Conservation (phyloP, 1,140 invertebrate genomes). For the Drosophila rhopaloa region DNA sequence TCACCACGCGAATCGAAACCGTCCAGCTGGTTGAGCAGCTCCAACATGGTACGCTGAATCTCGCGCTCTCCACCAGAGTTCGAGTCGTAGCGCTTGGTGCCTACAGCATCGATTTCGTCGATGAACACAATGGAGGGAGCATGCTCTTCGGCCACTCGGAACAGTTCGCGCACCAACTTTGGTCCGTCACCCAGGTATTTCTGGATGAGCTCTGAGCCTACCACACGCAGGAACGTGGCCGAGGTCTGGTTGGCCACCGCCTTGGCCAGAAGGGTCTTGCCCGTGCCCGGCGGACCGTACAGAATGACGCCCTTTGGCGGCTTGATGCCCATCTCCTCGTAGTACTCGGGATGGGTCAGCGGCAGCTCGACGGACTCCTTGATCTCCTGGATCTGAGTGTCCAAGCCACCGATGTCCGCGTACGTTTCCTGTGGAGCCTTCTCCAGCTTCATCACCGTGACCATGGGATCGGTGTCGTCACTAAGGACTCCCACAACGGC, state of each 20-base stretch:
- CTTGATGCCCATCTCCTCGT: conserved; percentile 99
- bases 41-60: conserved; percentile 99
- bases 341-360: conserved; percentile 99
- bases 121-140: conserved; percentile 99
- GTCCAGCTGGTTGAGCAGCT: conserved; percentile 99
- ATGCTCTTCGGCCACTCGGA: conserved; percentile 99
- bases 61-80: conserved; percentile 99
- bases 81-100: conserved; percentile 99
- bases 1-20: conserved; percentile 99
- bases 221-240: conserved; percentile 98
- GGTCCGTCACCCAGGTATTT: conserved; percentile 98
- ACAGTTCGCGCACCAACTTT: conserved; percentile 98
- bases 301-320: conserved; percentile 99
- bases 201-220: conserved; percentile 99
- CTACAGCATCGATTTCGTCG: conserved; percentile 99
- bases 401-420: conserved; percentile 99
- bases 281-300: conserved; percentile 99
- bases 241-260: conserved; percentile 99
- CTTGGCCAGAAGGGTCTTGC: conserved; percentile 99
- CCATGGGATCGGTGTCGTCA: conserved; percentile 99
- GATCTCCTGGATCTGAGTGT: conserved; percentile 99
- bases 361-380: conserved; percentile 99
- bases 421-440: conserved; percentile 99
- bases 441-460: conserved; percentile 99
- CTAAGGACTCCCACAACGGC: conserved; percentile 99